phyloP scores from a whole-genome alignment of 53 echinoderm and acorn worm genomes.

The Antedon mediterranea region DNA sequence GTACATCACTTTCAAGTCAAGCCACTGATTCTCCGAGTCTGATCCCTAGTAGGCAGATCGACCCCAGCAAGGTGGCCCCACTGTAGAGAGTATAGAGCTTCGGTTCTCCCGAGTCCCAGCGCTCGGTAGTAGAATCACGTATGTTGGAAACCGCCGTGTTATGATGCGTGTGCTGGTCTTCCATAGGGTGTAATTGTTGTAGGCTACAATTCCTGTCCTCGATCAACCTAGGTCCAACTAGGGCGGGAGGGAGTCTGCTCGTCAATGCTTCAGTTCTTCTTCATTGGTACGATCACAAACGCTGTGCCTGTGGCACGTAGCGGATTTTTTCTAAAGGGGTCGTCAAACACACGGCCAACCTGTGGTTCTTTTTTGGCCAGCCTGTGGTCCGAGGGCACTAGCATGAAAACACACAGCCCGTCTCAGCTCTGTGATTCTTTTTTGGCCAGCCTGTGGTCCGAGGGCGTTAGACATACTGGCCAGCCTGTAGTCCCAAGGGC shows the following conservation, averaged over 20 bases:
- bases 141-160: constrained; percentile 3
- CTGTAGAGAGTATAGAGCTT: constrained; percentile 40
- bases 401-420: no score
- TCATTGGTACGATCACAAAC: constrained; percentile 69
- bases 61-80: constrained; percentile 65
- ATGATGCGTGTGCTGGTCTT: constrained; percentile 32
- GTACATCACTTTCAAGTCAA: constrained; percentile 21
- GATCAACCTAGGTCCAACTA: background rate
- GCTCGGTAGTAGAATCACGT: constrained; percentile 81
- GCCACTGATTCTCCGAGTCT: constrained; percentile 1
- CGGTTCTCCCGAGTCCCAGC: constrained; percentile 92
- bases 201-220: constrained; percentile 15
- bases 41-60: constrained; percentile 21
- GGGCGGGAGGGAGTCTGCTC: constrained; percentile 70
- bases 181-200: constrained; percentile 53
- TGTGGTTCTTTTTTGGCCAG: no score
- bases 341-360: no score
- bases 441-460: no score
- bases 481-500: no score
- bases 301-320: constrained; percentile 55
- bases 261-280: constrained; percentile 23
- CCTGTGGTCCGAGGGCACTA: no score
- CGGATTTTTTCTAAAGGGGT: constrained; percentile 33
- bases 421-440: no score
- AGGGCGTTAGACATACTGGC: no score